Conservation (phyloP, 2,888 invertebrate genomes). For the Aphidoletes aphidimyza region DNA sequence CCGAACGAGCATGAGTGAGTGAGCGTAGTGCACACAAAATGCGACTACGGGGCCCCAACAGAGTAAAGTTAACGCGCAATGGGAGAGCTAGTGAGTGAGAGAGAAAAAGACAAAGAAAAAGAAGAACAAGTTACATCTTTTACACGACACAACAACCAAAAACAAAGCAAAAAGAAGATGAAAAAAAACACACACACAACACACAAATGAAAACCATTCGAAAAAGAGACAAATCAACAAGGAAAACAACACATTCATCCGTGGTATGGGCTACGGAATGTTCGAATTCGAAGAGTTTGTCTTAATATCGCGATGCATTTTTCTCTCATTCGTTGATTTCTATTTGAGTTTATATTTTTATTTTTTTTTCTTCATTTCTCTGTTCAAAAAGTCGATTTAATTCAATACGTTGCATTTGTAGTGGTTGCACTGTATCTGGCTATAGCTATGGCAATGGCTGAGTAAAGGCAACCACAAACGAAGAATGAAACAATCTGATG, state of each 20-base stretch:
- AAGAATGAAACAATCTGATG: conserved; percentile 32
- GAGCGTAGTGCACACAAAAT: conserved; percentile 13
- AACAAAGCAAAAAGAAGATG: background rate
- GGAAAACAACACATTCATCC: conserved; percentile 42
- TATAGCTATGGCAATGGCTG: background rate
- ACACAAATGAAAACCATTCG: background rate
- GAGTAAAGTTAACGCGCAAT: background rate
- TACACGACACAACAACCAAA: conserved; percentile 35
- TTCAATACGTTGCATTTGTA: too few species aligned
- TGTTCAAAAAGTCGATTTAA: background rate
- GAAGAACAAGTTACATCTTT: conserved; percentile 29
- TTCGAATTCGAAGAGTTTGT: conserved; percentile 38
- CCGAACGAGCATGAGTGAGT: background rate
- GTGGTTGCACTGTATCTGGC: background rate
- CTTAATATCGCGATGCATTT: background rate
- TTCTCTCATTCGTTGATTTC: conserved; percentile 8
- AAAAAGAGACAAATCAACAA: conserved; percentile 28
- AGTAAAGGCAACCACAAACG: background rate
- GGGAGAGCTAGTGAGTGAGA: too few species aligned
- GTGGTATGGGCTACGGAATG: conserved; percentile 49
- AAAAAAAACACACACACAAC: background rate
- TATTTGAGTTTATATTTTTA: background rate
- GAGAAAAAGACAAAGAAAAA: too few species aligned
- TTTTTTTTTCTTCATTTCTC: background rate
- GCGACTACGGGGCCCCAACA: background rate